Conservation (phyloP, 2,797 vertebrate genomes). For the Triplophysa bombifrons region DNA sequence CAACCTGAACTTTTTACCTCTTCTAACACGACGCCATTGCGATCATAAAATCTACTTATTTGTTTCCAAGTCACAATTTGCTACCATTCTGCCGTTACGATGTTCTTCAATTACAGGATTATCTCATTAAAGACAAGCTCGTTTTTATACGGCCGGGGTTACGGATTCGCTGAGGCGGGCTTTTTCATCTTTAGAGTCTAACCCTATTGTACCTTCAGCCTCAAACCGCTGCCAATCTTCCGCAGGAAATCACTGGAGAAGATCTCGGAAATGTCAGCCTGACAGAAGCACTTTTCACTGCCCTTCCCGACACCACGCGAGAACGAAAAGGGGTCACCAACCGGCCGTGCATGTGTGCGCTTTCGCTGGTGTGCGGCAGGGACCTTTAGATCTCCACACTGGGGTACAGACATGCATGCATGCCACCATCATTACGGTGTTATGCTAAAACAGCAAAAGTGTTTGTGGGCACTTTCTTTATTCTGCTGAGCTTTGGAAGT, state of each 20-base stretch:
- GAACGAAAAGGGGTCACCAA: constrained; percentile 60
- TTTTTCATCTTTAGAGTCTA: constrained; percentile 52
- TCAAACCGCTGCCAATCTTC: constrained; percentile 47
- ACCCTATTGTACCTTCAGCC: constrained; percentile 46
- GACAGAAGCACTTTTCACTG: constrained; percentile 82
- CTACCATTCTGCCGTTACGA: background rate
- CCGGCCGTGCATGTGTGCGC: constrained; percentile 38
- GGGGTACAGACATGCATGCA: constrained; percentile 38
- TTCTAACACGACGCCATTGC: constrained; percentile 26
- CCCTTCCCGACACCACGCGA: constrained; percentile 63
- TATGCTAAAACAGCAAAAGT: constrained; percentile 50
- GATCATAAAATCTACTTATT: constrained; percentile 27
- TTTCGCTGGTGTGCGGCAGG: constrained; percentile 36
- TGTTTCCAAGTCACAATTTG: background rate
- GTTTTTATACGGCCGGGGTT: constrained; percentile 20
- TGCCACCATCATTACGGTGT: constrained; percentile 37
- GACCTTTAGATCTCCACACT: constrained; percentile 39
- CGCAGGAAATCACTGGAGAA: constrained; percentile 55
- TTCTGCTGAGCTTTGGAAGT: constrained; percentile 64
- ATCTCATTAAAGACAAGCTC: constrained; percentile 24
- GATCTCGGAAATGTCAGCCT: constrained; percentile 78
- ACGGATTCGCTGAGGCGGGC: constrained; percentile 46
- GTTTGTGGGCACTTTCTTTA: constrained; percentile 59
- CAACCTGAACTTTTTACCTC: constrained; percentile 45
- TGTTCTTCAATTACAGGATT: constrained; percentile 30